Evolutionary conservation across 1,140 invertebrate species (phyloP).

Genomic region (Saxidomus purpurata): DNA sequence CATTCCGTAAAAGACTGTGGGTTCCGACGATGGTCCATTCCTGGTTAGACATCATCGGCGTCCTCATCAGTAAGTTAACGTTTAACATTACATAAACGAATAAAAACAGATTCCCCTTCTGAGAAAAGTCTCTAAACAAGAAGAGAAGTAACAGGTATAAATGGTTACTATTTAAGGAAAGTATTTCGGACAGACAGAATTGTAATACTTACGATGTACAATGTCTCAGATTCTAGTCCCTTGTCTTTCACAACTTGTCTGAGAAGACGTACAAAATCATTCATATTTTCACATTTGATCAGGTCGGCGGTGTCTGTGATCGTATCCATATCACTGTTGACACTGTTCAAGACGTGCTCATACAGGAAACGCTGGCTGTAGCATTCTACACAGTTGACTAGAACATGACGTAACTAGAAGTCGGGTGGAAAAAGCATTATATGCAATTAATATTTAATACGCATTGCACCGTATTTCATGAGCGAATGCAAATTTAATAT

Average conservation of each 20-base stretch:
- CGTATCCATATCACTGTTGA: conserved; percentile 83
- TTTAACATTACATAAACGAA: no score
- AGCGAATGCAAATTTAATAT: neutral
- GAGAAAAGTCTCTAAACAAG: no score
- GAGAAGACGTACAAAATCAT: conserved; percentile 91
- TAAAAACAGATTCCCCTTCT: no score
- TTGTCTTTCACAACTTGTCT: conserved; percentile 71
- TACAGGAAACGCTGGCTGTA: conserved; percentile 92
- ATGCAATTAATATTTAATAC: no score
- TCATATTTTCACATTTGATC: conserved; percentile 92
- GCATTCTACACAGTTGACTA: conserved; percentile 94
- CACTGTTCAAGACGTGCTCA: conserved; percentile 91
- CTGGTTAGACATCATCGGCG: no score
- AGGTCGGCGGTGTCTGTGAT: conserved; percentile 79
- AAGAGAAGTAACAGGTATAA: no score
- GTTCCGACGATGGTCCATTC: no score
- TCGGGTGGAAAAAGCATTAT: no score
- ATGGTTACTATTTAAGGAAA: no score
- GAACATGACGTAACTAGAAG: conserved; percentile 87
- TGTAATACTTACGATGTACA: conserved; percentile 86
- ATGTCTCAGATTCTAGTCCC: conserved; percentile 74
- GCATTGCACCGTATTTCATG: neutral
- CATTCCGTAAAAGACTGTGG: no score
- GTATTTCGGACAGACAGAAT: no score
- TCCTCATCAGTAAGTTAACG: no score